Evolutionary conservation across 2,888 invertebrate genomes (phyloP).

Genomic region (Thecocarcelia acutangulata): DNA sequence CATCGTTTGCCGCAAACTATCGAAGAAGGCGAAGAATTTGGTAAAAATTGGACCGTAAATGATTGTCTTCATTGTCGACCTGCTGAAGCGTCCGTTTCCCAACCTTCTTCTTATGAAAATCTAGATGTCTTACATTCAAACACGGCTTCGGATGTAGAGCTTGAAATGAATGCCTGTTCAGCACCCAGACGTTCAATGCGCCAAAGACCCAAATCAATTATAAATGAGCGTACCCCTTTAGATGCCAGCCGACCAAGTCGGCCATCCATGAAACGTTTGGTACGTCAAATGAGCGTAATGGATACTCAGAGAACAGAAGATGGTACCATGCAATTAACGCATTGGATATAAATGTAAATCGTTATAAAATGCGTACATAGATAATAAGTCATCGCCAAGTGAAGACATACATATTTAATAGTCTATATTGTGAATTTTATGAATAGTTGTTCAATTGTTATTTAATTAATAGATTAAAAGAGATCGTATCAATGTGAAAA

Average conservation of each 20-base stretch:
- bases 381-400: constrained; percentile 6
- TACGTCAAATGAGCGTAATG: constrained; percentile 90
- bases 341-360: constrained; percentile 86
- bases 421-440: constrained; percentile 56
- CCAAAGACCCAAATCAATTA: constrained; percentile 69
- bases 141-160: constrained; percentile 75
- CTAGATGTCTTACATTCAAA: constrained; percentile 84
- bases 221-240: constrained; percentile 82
- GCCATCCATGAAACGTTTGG: constrained; percentile 86
- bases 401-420: not conserved
- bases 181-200: constrained; percentile 74
- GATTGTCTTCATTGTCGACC: constrained; percentile 89
- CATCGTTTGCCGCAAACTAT: constrained; percentile 91
- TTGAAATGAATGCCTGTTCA: constrained; percentile 76
- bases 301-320: constrained; percentile 91
- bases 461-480: constrained; percentile 30
- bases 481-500: not conserved
- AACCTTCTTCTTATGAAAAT: constrained; percentile 87
- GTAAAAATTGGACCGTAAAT: constrained; percentile 89
- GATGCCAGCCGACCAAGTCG: constrained; percentile 78
- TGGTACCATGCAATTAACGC: constrained; percentile 92
- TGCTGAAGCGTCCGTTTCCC: constrained; percentile 82
- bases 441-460: constrained; percentile 14
- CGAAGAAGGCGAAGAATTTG: constrained; percentile 93
- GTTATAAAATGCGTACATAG: not conserved